Conservation (phyloP, 2,888 invertebrate species). For the Archaeoteleia sp. region DNA sequence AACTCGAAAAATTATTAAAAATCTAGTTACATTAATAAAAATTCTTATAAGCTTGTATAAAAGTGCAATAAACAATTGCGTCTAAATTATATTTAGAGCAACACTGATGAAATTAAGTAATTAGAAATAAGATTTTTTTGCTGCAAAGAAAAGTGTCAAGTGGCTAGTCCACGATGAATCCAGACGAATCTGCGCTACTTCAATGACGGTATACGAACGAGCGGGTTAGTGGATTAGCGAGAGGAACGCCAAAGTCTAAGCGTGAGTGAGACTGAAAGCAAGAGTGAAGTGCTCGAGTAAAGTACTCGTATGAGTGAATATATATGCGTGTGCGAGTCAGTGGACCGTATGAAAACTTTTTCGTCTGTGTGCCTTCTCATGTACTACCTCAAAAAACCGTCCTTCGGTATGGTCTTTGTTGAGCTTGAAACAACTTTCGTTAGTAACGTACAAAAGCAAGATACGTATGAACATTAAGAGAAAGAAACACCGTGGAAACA, state of each 20-base stretch:
- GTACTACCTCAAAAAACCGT: constrained; percentile 35
- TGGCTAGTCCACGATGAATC: constrained; percentile 11
- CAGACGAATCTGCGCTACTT: constrained; percentile 2
- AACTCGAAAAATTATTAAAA: too few relatives aligned
- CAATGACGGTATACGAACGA: constrained; percentile 4
- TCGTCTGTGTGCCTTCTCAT: constrained; percentile 5
- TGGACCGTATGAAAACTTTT: not conserved
- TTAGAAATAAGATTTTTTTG: too few relatives aligned
- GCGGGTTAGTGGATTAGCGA: constrained; percentile 35
- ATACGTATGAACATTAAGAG: constrained; percentile 36
- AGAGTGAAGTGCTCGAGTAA: constrained; percentile 26
- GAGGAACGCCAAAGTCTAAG: constrained; percentile 17
- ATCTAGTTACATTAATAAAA: too few relatives aligned
- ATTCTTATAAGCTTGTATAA: too few relatives aligned
- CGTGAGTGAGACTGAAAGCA: constrained; percentile 34
- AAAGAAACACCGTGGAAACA: too few relatives aligned
- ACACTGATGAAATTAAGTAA: too few relatives aligned
- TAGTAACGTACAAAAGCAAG: constrained; percentile 51
- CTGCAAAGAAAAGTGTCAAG: not conserved
- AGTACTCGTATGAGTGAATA: constrained; percentile 6
- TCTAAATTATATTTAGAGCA: too few relatives aligned
- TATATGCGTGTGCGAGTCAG: not conserved
- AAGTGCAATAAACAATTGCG: too few relatives aligned
- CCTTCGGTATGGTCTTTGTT: constrained; percentile 32
- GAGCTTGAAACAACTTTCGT: constrained; percentile 56